Evolutionary conservation across 2,113 vertebrate genomes (phyloP), one percentile per base, ranked within the genome.

Genomic region (Sminthopsis crassicaudata): DNA sequence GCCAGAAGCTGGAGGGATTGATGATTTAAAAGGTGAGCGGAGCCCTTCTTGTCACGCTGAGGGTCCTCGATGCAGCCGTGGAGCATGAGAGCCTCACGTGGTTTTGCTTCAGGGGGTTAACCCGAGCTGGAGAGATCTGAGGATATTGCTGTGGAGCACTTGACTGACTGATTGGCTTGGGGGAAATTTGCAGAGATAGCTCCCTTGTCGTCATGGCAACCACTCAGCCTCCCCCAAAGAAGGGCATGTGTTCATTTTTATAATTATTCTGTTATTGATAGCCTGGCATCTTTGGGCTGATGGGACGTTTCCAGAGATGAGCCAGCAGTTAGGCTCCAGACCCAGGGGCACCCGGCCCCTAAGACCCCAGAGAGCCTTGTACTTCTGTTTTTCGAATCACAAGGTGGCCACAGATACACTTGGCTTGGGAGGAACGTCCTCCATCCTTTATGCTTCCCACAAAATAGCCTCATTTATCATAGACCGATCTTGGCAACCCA

Each of bases 181-280:
- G 67, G 95, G 95, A 96, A 96, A 96, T 95, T 46, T 90, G 67
- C 92, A 30, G 91, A 84, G 57, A 93, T 93, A 92, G 88, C 89
- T 97, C 24, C 4, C 92, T 94, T 19, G 36, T 97, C 97, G 95
- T 95, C 95, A 95, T 97, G 95, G 96, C 46, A 97, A 97, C 97
- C 94, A 53, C 94, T 96, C 1, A 27, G 88, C 54, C 67, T 84
- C 67, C 67, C 93, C 95, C 94, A 95, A 93, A 96, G 91, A 23
- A 96, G 95, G 67, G 60, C 94, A 94, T 95, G 97, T 96, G 97
- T 88, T 97, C 97, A 95, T 97, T 97, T 97, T 97, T 95, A 95
- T 94, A 97, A 97, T 97, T 97, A 96, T 98, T 98, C 96, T 97
- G 96, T 98, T 98, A 98, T 97, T 97, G 97, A 98, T 96, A 94